These are phyloP conservation scores for Eucera pruinosa DNA, from an alignment of 2,888 invertebrate species.

Conservation along the genomic window DNA sequence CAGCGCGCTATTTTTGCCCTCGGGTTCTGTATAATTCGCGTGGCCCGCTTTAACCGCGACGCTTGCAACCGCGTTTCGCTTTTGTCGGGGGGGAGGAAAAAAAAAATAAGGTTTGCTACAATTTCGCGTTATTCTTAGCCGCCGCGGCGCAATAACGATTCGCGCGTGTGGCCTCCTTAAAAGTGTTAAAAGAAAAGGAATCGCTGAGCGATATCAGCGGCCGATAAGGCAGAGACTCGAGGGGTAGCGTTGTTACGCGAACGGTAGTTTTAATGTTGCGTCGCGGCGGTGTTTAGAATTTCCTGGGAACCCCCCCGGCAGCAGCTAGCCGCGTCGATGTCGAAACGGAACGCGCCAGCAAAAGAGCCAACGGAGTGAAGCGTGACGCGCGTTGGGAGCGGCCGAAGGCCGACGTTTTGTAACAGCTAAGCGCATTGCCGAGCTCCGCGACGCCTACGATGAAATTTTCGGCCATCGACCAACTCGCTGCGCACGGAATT, in stretches of 20 bases:
- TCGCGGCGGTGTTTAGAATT: slow-evolving; percentile 56
- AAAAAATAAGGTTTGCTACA: too few relatives aligned
- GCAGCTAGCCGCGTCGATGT: slow-evolving; percentile 46
- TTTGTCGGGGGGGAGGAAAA: too few relatives aligned
- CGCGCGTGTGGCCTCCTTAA: too few relatives aligned
- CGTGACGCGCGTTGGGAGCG: slow-evolving; percentile 54
- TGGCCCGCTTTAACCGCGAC: too few relatives aligned
- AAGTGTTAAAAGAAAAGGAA: slow-evolving; percentile 27
- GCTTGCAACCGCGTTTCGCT: too few relatives aligned
- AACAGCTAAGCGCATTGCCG: slow-evolving; percentile 53
- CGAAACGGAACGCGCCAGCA: slow-evolving; percentile 55
- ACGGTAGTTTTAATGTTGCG: slow-evolving; percentile 49
- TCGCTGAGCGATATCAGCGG: slow-evolving; percentile 68
- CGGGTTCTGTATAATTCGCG: too few relatives aligned
- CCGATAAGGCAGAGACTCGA: slow-evolving; percentile 74
- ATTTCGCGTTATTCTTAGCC: too few relatives aligned
- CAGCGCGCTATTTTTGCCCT: too few relatives aligned
- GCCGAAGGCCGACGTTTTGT: slow-evolving; percentile 66
- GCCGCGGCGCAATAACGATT: too few relatives aligned
- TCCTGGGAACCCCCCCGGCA: slow-evolving; percentile 29
- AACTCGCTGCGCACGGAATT: slow-evolving; percentile 29
- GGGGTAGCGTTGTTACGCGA: slow-evolving; percentile 15
- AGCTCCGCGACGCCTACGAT: slow-evolving; percentile 59
- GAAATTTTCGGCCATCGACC: slow-evolving; percentile 65
- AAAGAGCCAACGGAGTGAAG: slow-evolving; percentile 59